Evolutionary conservation across 2,797 vertebrate species (phyloP), one percentile per base, ranked within the genome.

Genomic region (Schizopygopsis pylzovi): DNA sequence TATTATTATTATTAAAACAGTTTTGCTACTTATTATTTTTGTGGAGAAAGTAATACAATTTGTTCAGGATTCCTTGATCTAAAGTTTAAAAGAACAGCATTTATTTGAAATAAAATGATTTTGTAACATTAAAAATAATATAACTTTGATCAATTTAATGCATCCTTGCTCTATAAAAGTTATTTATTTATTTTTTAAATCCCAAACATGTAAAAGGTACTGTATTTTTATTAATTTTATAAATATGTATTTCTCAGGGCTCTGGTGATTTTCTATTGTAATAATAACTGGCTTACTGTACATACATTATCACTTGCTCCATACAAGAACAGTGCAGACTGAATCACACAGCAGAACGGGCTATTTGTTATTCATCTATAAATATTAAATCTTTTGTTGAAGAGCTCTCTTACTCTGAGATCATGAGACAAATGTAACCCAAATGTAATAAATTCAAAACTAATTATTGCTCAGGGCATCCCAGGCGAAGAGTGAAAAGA

Each of bases 401-500:
- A 63, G n/a, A 72, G 54, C 77, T 41, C 63, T 84, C 41, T 72
- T 63, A 59, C 49, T 56, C 68, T 25, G 45, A 37, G 28, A 76
- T 52, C 73, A 76, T 37, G 37, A 71, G 16, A 56, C 20, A 54
- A 39, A 61, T 16, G 28, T 72, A 71, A 68, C 67, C 56, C 59
- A 70, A 59, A 85, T 71, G 18, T 25, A 78, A 68, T 68, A 49
- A 39, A 80, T 85, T 80, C n/a, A 80, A 71, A 79, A 59, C 25
- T 63, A 80, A 79, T 80, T 70, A 52, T 28, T 72, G 63, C 79
- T 79, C 56, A 8, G 54, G 77, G 84, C 39, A 71, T 79, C 33
- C 39, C 52, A 71, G 47, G 37, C 15, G 6, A 61, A 52, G 65
- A n/a, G 33, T 28, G 83, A 28, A 67, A 71, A 79, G 45, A 70